Evolutionary conservation across 2,797 vertebrate species (phyloP), one percentile per base, ranked within the genome.

Genomic region (Naso thynnoides): DNA sequence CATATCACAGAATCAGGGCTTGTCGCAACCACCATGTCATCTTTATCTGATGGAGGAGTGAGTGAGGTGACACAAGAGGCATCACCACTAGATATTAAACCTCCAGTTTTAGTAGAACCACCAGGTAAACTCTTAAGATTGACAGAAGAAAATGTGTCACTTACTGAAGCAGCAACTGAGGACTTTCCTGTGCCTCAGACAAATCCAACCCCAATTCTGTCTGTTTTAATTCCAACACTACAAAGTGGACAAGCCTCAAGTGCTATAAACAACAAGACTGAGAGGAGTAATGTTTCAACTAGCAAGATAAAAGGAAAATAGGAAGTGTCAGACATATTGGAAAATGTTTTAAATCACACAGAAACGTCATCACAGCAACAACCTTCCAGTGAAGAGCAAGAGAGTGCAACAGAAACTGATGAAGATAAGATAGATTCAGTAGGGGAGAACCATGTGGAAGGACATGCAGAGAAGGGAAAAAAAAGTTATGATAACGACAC

Each of bases 251-350:
- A 58, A 14, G 19, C 23, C 19, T 14, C 19, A 21, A 61, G 5
- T 7, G 15, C 10, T 48, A 58, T 5, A 4, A 16, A 49, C 19
- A 31, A 10, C 1, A 48, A 50, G 0, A 19, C 1, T 41, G 56
- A 62, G 52, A 53, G n/a, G 11, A 41, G 14, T 14, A 67, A 90
- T 9, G 41, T 68, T 60, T 82, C 72, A 41, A 36, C 1, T 2
- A 41, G 33, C 23, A 42, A 23, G 5, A 39, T 64, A 26, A 70
- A n/a, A 56, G 70, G 50, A 48, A 57, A 52, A 62, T 41, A 63
- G 1, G 56, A 69, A 53, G 60, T n/a, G 9, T 24, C 63, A 13
- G 52, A 63, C 18, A 36, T 24, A 8, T 33, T 62, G 36, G 55
- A 64, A 33, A 45, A 9, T 6, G 56, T 52, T 77, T 72, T 53